Conservation (phyloP, 2,113 vertebrate species). For the Hemicordylus capensis region DNA sequence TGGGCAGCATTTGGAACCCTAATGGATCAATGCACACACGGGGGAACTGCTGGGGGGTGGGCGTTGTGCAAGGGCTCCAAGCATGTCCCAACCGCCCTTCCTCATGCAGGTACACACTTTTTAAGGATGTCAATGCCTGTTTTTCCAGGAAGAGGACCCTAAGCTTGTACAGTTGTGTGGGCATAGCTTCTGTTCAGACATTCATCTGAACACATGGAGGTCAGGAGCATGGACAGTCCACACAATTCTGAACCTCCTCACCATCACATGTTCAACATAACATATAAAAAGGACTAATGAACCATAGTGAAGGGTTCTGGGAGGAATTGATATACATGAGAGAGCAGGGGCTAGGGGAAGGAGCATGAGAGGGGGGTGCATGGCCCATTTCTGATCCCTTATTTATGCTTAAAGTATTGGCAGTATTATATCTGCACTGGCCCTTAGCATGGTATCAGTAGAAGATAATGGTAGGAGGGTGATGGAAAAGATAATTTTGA, state of each 20-base stretch:
- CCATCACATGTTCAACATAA: background rate
- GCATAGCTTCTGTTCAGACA: background rate
- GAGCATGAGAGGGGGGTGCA: accelerated
- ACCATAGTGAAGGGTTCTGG: background rate
- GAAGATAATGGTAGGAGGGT: background rate
- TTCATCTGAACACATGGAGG: background rate
- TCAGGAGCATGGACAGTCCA: background rate
- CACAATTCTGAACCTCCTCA: background rate
- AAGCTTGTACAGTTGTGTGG: background rate
- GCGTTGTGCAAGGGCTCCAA: no score
- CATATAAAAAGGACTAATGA: background rate
- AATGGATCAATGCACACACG: no score
- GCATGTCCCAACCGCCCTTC: no score
- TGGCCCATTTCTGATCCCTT: background rate
- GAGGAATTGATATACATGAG: background rate
- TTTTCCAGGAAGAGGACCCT: background rate
- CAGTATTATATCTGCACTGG: background rate
- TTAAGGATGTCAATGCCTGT: no score
- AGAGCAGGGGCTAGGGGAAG: accelerated
- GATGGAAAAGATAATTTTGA: conserved; percentile 32
- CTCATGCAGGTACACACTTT: no score
- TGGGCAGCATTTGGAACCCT: no score
- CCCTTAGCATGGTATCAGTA: background rate
- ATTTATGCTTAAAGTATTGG: background rate
- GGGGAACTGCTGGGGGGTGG: no score